Evolutionary conservation across 2,113 vertebrate genomes (phyloP), one percentile per base, ranked within the genome.

Genomic region (Catharus fuscescens): DNA sequence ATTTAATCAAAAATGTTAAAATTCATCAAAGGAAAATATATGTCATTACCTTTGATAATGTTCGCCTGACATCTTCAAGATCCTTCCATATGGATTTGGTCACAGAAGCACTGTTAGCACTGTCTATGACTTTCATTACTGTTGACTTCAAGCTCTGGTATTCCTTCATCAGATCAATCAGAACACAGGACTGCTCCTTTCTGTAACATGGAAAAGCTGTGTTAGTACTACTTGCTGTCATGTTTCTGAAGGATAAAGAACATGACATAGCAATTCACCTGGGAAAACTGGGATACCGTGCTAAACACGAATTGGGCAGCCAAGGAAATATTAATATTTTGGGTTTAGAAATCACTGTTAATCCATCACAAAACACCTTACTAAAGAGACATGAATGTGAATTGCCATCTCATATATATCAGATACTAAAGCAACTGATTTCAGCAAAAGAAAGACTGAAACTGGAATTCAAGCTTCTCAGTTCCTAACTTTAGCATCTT

Each of bases 131-230:
- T 93, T 98, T 98, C 45, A 69, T 95, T 73, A 99, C 96, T 48
- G 94, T 60, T 23, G 97, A 98, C 95, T 98, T 99, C 83, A 98
- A 94, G 62, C 95, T 98, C 87, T 99, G 98, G 94, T 99, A 99
- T 44, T 98, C 98, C 81, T 98, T 98, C 85, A 99, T 98, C 60
- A 99, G 97, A 66, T 98, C 98, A 0, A 99, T 97, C 72, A 99
- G 97, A 74, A 97, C 76, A 76, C 95, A 98, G 91, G 98, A 98
- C 18, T 99, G 98, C 18, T 99, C 98, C 96, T 99, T 98, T 90
- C 99, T 99, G 94, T 32, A 97, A 90, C 8, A 23, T n/a, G 25
- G 91, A 77, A 79, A 89, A 19, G 5, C 23, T 42, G 13, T n/a
- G 5, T 91, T 90, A 76, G 20, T 28, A 53, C 5, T 24, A 10